Evolutionary conservation across 2,797 vertebrate genomes (phyloP).

Genomic region (Morelia viridis): DNA sequence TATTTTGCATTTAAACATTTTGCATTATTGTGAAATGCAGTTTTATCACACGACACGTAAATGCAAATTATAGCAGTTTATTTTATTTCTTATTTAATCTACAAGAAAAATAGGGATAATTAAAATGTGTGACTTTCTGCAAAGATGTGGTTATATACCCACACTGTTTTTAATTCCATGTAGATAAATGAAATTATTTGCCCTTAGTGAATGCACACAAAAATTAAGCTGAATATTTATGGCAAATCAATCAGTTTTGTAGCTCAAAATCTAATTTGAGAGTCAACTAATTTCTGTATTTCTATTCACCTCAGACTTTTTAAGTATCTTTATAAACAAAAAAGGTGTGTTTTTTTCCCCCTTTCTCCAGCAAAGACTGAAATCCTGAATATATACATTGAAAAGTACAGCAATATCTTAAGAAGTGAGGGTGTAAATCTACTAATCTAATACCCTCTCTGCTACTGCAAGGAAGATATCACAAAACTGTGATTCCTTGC

Average conservation of each 20-base stretch:
- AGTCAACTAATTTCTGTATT: constrained; percentile 3
- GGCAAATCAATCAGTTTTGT: background rate
- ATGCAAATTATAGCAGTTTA: constrained; percentile 33
- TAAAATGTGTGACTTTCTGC: constrained; percentile 33
- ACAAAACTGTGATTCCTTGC: background rate
- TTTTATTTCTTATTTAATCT: constrained; percentile 50
- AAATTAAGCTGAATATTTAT: constrained; percentile 17
- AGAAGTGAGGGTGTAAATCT: background rate
- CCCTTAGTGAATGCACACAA: background rate
- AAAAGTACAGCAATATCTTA: background rate
- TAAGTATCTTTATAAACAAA: background rate
- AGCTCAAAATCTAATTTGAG: constrained; percentile 26
- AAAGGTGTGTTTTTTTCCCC: background rate
- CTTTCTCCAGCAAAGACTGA: background rate
- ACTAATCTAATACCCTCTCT: background rate
- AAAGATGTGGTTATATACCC: constrained; percentile 20
- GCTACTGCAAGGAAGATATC: background rate
- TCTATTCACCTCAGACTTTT: background rate
- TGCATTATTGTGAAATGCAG: constrained; percentile 40
- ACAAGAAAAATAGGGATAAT: constrained; percentile 20
- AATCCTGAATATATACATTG: background rate
- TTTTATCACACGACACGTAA: constrained; percentile 16
- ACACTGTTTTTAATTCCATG: constrained; percentile 19
- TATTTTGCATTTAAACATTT: background rate
- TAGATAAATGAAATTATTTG: constrained; percentile 30